Evolutionary conservation across 2,888 invertebrate genomes (phyloP).

Genomic region (Eustalomyia histrio): DNA sequence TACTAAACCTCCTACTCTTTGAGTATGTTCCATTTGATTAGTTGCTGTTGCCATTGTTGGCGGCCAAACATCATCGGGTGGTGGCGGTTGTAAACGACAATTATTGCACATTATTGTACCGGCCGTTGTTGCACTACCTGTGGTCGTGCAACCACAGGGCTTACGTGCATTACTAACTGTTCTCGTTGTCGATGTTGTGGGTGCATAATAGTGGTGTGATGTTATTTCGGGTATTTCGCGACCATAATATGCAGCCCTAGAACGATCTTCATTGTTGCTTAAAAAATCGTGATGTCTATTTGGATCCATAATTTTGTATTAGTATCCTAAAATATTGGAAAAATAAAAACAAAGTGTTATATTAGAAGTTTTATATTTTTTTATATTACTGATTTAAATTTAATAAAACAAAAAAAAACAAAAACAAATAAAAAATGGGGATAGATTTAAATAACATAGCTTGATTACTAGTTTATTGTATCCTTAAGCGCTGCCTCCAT

Average conservation of each 20-base stretch:
- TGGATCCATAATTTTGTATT: conserved; percentile 72
- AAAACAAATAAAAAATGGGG: not conserved
- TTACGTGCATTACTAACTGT: conserved; percentile 53
- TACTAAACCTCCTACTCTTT: conserved; percentile 22
- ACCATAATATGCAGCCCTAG: conserved; percentile 63
- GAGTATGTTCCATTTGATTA: conserved; percentile 45
- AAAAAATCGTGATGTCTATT: conserved; percentile 73
- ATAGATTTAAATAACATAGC: no score
- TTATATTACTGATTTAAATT: not conserved
- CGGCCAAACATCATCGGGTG: conserved; percentile 61
- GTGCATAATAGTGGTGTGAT: conserved; percentile 61
- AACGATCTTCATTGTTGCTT: conserved; percentile 65
- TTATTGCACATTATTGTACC: conserved; percentile 66
- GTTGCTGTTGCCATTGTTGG: conserved; percentile 27
- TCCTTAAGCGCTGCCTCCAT: no score
- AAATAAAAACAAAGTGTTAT: conserved; percentile 16
- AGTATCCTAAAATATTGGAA: conserved; percentile 9
- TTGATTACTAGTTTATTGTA: no score
- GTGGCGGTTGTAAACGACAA: conserved; percentile 61
- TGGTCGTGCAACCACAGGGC: conserved; percentile 67
- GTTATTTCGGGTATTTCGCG: conserved; percentile 62
- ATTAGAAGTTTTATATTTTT: not conserved
- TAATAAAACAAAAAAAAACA: not conserved
- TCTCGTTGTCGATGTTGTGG: conserved; percentile 38
- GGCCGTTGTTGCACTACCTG: conserved; percentile 47